Conservation (phyloP, 2,888 invertebrate genomes). For the Drosophila putrida region DNA sequence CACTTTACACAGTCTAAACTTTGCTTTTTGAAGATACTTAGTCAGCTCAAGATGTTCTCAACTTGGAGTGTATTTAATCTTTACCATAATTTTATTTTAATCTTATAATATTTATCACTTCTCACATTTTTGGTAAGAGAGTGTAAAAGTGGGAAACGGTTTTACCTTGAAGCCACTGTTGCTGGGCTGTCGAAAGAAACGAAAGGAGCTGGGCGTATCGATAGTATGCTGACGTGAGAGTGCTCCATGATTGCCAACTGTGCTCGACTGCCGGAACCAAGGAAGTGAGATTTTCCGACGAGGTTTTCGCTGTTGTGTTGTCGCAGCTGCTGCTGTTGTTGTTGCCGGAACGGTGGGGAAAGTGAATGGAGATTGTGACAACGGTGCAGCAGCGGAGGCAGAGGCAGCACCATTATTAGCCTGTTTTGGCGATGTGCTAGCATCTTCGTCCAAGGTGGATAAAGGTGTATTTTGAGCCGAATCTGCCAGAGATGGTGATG, state of each 20-base stretch:
- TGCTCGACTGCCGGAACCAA: constrained; percentile 94
- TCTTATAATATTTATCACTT: constrained; percentile 21
- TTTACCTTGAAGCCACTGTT: constrained; percentile 85
- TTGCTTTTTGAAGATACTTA: constrained; percentile 2
- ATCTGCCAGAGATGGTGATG: constrained; percentile 71
- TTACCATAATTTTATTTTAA: constrained; percentile 52
- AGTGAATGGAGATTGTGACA: constrained; percentile 69
- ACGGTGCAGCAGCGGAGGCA: constrained; percentile 37
- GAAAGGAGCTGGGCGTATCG: constrained; percentile 94
- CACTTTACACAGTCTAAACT: background rate
- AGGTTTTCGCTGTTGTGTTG: constrained; percentile 88
- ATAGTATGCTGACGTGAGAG: constrained; percentile 95
- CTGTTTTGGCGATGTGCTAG: constrained; percentile 60
- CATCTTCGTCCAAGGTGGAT: constrained; percentile 69
- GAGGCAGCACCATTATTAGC: constrained; percentile 44
- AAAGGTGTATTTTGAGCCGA: constrained; percentile 70
- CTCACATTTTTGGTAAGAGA: background rate
- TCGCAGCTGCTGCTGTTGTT: constrained; percentile 85
- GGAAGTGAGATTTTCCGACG: constrained; percentile 95
- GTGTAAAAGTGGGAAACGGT: background rate
- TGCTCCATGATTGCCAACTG: constrained; percentile 88
- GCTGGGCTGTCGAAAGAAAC: constrained; percentile 89
- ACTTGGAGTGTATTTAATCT: constrained; percentile 40
- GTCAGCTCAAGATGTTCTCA: constrained; percentile 4
- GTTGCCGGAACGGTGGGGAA: constrained; percentile 63